phyloP scores from a whole-genome alignment of 2,888 invertebrate species.

The Leptinotarsa juncta region DNA sequence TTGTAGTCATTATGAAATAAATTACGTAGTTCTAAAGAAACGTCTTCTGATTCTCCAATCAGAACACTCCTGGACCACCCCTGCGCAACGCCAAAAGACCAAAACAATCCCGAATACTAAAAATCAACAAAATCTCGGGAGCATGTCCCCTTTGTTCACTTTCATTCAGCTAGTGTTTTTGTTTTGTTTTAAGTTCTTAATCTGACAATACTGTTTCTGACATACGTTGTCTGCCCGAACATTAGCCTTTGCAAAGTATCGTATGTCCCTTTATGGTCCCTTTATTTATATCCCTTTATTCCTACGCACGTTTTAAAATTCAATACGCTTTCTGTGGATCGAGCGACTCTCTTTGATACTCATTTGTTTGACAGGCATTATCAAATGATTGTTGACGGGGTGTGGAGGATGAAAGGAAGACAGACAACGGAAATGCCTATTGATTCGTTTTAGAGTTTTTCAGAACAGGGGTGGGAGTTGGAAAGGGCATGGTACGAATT shows the following conservation, averaged over 20 bases:
- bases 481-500: not conserved
- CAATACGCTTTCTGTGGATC: conserved; percentile 49
- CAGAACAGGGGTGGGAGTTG: not conserved
- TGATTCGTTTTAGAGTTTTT: conserved; percentile 6
- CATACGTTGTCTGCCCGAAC: conserved; percentile 41
- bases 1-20: no score
- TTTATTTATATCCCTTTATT: conserved; percentile 46
- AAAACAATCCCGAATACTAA: conserved; percentile 28
- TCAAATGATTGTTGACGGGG: conserved; percentile 32
- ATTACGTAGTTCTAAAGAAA: no score
- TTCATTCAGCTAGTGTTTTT: conserved; percentile 32
- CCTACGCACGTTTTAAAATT: conserved; percentile 51
- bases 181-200: conserved; percentile 41
- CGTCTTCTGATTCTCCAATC: not conserved
- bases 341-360: conserved; percentile 49
- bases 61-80: conserved; percentile 8
- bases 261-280: conserved; percentile 51
- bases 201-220: conserved; percentile 35
- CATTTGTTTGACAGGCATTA: conserved; percentile 48
- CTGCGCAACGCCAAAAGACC: conserved; percentile 10
- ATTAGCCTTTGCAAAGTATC: conserved; percentile 50
- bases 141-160: conserved; percentile 31
- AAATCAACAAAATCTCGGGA: conserved; percentile 31
- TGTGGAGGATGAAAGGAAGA: conserved; percentile 16
- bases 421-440: conserved; percentile 26